phyloP scores from a whole-genome alignment of 1,140 invertebrate genomes.

The Babylonia areolata region DNA sequence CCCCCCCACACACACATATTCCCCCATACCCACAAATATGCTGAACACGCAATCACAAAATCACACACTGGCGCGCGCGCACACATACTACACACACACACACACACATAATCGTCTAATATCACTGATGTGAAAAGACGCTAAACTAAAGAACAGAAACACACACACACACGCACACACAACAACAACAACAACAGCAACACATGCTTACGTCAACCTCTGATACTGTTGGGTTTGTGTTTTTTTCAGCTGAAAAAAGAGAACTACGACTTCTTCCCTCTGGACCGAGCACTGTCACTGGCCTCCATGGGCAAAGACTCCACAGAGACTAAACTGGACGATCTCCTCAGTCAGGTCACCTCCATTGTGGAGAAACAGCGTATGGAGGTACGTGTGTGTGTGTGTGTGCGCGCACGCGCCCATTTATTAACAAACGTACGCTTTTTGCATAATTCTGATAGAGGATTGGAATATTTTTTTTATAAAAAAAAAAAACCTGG shows the following conservation, averaged over 20 bases:
- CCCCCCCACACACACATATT: too few species aligned
- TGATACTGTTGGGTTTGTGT: background rate
- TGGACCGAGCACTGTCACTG: conserved; percentile 73
- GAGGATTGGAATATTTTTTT: too few species aligned
- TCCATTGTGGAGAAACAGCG: conserved; percentile 73
- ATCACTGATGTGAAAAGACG: background rate
- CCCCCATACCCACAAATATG: background rate
- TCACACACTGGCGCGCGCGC: too few species aligned
- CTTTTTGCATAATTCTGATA: too few species aligned
- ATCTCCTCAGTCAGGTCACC: conserved; percentile 71
- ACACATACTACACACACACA: background rate
- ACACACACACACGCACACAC: too few species aligned
- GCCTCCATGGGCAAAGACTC: conserved; percentile 73
- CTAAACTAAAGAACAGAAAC: too few species aligned
- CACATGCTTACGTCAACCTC: too few species aligned
- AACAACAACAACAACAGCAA: too few species aligned
- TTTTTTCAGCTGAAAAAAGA: conserved; percentile 69
- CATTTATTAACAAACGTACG: too few species aligned
- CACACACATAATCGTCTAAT: background rate
- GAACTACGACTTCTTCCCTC: conserved; percentile 75
- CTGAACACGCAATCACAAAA: too few species aligned
- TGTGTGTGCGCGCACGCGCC: background rate
- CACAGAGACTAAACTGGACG: conserved; percentile 73
- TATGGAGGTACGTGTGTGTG: conserved; percentile 60
- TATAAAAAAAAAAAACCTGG: too few species aligned